Evolutionary conservation across 2,113 vertebrate genomes (phyloP).

Genomic region (Struthio camelus): DNA sequence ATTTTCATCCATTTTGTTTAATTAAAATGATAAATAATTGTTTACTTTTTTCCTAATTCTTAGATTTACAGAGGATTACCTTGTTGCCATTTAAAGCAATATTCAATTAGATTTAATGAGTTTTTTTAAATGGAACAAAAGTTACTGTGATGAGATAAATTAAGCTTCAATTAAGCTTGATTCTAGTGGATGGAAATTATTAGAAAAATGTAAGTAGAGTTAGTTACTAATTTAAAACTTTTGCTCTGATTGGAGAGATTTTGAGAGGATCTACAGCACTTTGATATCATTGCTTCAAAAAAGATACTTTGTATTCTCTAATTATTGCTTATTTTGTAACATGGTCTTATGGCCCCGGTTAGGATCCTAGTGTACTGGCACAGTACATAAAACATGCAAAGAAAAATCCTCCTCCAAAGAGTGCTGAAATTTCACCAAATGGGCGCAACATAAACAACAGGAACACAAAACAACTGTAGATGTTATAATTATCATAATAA

Average conservation of each 20-base stretch:
- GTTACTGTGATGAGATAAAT: background rate
- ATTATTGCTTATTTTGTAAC: background rate
- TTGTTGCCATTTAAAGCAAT: background rate
- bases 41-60: background rate
- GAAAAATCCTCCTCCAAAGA: background rate
- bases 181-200: background rate
- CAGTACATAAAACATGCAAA: background rate
- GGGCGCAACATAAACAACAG: background rate
- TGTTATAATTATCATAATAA: background rate
- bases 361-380: background rate
- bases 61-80: background rate
- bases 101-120: background rate
- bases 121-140: background rate
- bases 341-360: background rate
- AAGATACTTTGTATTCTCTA: background rate
- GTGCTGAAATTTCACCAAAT: background rate
- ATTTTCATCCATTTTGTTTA: background rate
- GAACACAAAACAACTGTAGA: background rate
- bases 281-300: background rate
- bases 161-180: background rate
- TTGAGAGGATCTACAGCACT: background rate
- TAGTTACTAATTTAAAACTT: background rate
- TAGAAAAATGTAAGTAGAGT: background rate
- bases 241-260: background rate
- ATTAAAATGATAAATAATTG: background rate